Conservation (phyloP, 1,140 invertebrate species). For the Bicyclus anynana region DNA sequence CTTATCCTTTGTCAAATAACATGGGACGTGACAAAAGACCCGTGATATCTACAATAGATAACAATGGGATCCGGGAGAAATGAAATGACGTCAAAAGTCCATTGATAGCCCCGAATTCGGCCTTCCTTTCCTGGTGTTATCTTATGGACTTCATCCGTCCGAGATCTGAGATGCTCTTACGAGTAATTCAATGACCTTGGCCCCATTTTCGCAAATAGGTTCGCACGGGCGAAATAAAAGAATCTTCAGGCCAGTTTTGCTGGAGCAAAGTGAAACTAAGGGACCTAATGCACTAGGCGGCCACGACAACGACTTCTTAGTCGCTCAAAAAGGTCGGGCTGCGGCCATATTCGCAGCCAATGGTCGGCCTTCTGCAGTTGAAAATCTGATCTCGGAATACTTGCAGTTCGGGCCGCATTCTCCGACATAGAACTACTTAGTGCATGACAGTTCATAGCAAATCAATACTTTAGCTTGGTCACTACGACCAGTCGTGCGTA, state of each 20-base stretch:
- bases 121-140: conserved; percentile 16
- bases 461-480: no score
- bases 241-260: conserved; percentile 12
- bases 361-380: no score
- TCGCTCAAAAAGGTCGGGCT: no score
- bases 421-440: no score
- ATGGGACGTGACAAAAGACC: background rate
- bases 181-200: conserved; percentile 19
- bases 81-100: conserved; percentile 2
- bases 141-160: conserved; percentile 13
- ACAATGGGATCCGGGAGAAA: background rate
- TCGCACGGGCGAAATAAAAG: conserved; percentile 14
- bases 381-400: no score
- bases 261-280: conserved; percentile 10
- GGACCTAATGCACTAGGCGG: no score
- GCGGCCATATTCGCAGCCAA: no score
- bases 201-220: conserved; percentile 21
- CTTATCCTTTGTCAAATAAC: background rate
- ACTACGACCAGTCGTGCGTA: no score
- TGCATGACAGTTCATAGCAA: no score
- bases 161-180: conserved; percentile 5
- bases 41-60: background rate
- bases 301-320: no score
- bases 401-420: no score
- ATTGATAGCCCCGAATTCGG: conserved; percentile 8